Percentiles rank a stretch among this genome's conserved stretches.
Evolutionary conservation across 2,113 vertebrate species (phyloP).

Genomic region (Dendrocopos noguchii): DNA sequence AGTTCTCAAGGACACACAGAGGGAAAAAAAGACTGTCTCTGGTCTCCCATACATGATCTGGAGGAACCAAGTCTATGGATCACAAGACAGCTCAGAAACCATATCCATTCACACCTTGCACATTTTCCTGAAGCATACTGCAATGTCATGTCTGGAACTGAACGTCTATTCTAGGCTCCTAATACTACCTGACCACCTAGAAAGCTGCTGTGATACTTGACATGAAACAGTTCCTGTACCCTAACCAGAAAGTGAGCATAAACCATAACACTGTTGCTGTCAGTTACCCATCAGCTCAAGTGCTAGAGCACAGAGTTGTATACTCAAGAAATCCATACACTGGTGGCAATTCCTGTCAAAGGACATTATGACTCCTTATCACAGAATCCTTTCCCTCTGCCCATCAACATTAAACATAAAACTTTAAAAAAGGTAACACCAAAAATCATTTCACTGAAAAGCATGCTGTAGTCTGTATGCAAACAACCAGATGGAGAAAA

Average conservation of each 20-base stretch:
- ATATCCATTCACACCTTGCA: not conserved
- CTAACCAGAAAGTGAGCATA: not conserved
- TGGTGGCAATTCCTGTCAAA: not conserved
- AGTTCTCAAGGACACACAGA: not conserved
- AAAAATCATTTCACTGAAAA: not conserved
- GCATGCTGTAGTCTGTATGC: not conserved
- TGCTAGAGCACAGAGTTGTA: not conserved
- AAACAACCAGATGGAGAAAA: slow-evolving; percentile 33
- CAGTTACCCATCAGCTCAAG: not conserved
- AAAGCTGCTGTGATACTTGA: not conserved
- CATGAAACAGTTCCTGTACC: not conserved
- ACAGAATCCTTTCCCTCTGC: not conserved
- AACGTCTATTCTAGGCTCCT: not conserved
- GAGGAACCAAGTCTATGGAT: not conserved
- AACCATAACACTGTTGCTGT: not conserved
- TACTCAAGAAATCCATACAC: not conserved
- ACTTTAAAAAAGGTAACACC: not conserved
- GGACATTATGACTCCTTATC: not conserved
- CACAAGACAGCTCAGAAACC: not conserved
- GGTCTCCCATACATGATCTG: not conserved
- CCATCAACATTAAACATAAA: not conserved
- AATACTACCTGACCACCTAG: not conserved
- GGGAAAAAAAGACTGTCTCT: not conserved
- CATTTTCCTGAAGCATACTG: not conserved
- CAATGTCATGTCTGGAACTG: not conserved